Conservation (phyloP, 2,113 vertebrate genomes). For the Ageneiosus marmoratus region DNA sequence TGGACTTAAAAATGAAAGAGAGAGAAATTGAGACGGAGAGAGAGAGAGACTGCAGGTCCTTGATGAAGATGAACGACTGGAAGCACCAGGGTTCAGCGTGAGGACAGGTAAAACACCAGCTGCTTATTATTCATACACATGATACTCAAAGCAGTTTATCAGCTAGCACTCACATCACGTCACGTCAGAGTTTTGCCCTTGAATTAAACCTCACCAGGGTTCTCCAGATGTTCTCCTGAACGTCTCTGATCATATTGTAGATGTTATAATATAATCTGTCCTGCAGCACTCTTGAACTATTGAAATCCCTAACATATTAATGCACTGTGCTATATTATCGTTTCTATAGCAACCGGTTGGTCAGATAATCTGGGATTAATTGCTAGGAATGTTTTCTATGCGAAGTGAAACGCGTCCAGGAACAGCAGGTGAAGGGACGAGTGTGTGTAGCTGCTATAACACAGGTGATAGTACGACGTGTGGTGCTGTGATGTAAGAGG, state of each 20-base stretch:
- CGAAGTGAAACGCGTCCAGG: too few relatives aligned
- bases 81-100: not conserved
- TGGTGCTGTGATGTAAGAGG: not conserved
- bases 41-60: not conserved
- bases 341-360: not conserved
- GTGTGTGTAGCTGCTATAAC: too few relatives aligned
- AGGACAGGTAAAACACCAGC: slow-evolving; percentile 1
- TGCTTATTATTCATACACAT: not conserved
- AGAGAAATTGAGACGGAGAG: too few relatives aligned
- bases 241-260: too few relatives aligned
- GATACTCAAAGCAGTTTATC: not conserved
- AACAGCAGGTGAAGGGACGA: too few relatives aligned
- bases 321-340: not conserved
- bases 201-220: too few relatives aligned
- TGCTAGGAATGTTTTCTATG: too few relatives aligned
- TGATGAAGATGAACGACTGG: not conserved
- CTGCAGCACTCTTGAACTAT: too few relatives aligned
- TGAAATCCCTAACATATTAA: too few relatives aligned
- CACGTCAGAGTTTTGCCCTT: not conserved
- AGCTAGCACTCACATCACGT: not conserved
- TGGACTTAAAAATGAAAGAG: not conserved
- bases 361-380: not conserved
- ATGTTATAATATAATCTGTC: too few relatives aligned
- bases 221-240: too few relatives aligned
- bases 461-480: too few relatives aligned